Evolutionary conservation across 1,140 invertebrate species (phyloP), one percentile per base, ranked within the genome.

Genomic region (Anadara kagoshimensis): DNA sequence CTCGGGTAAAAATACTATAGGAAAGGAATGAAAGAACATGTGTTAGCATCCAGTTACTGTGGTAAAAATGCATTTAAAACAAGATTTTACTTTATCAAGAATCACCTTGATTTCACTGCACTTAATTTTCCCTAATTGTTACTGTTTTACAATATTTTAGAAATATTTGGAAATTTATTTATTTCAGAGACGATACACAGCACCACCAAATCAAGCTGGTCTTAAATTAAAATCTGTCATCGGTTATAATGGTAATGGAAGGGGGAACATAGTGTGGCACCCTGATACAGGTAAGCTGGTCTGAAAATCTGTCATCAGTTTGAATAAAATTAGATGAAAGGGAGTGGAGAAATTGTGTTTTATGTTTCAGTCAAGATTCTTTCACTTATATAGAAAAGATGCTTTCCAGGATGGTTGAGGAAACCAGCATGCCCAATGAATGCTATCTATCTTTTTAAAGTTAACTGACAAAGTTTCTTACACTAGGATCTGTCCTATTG

Each of bases 221-320:
- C 59, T 89, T 22, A 81, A 79, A 56, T 75, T 89, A 45, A 83
- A 80, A 26, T 84, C 85, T 73, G 83, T 87, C 5, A 84, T 89
- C 59, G 88, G 88, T 5, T 89, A 86, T 59, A 89, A 89, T 83
- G 87, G 88, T 0, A 87, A 87, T 82, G 86, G 86, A 4, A 78
- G 85, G 53, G 76, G 78, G 58, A 88, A 88, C 73, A 84, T 89
- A 80, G 79, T 87, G 10, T 89, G 87, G 87, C 81, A 86, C 47
- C 76, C 86, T 49, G 87, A 88, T 64, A 82, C 84, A 75, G 86
- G 87, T 87, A 76, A 67, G 56, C 14, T 58, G 11, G n/a, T 54
- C n/a, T 20, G 53, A 54, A 54, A 5, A 10, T 54, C 8, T 18
- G 5, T 54, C 16, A 54, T 18, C 24, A 54, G 4, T 54, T 54